A percentile compares a stretch with the other conserved stretches of the same genome.
phyloP scores from a whole-genome alignment of 2,888 invertebrate species.

The Cephonodes hylas region DNA sequence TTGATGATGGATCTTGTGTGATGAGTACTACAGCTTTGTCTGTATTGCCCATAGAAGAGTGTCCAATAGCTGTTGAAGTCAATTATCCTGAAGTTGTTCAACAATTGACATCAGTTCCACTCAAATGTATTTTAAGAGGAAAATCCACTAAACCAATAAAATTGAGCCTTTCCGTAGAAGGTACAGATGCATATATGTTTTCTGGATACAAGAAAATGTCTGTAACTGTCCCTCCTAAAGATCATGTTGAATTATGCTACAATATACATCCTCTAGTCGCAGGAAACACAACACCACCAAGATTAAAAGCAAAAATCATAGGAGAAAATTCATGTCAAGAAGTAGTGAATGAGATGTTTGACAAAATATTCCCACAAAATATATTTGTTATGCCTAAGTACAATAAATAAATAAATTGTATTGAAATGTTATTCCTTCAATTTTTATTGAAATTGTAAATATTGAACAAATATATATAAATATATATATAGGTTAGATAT shows the following conservation, averaged over 20 bases:
- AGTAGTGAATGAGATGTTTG: constrained; percentile 71
- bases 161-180: constrained; percentile 87
- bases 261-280: constrained; percentile 90
- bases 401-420: constrained; percentile 62
- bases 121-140: constrained; percentile 87
- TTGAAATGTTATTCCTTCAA: constrained; percentile 36
- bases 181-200: constrained; percentile 96
- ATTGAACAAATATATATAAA: constrained; percentile 70
- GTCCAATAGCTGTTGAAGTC: constrained; percentile 82
- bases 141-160: constrained; percentile 86
- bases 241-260: constrained; percentile 84
- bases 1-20: constrained; percentile 51
- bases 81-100: constrained; percentile 88
- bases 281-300: constrained; percentile 87
- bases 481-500: constrained; percentile 45
- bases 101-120: constrained; percentile 86
- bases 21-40: constrained; percentile 81
- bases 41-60: constrained; percentile 81
- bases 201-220: constrained; percentile 94
- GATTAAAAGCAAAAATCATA: constrained; percentile 76
- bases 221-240: constrained; percentile 82
- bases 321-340: constrained; percentile 65
- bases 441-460: constrained; percentile 60
- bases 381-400: constrained; percentile 80
- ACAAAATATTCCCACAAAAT: constrained; percentile 73